Evolutionary conservation across 2,113 vertebrate species (phyloP).

Genomic region (Emydura subglobosa): DNA sequence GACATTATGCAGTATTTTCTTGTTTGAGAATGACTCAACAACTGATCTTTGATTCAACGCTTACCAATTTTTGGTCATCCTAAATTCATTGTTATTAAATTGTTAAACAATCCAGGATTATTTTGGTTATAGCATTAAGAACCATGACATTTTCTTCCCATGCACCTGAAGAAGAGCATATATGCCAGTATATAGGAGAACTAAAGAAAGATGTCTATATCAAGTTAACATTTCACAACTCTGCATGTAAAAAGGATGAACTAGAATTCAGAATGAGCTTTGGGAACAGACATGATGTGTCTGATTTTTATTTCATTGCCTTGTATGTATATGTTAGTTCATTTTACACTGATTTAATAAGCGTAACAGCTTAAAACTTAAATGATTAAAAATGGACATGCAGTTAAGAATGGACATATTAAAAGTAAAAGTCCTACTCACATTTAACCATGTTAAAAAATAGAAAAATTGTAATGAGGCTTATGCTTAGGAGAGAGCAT

Average conservation of each 20-base stretch:
- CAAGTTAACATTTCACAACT: background rate
- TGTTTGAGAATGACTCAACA: background rate
- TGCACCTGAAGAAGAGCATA: background rate
- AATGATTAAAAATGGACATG: slow-evolving; percentile 50
- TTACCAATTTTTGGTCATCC: background rate
- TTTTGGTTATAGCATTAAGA: background rate
- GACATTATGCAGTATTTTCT: background rate
- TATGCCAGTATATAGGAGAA: background rate
- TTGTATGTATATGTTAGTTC: slow-evolving; percentile 27
- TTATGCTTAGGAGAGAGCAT: slow-evolving; percentile 71
- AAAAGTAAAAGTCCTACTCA: slow-evolving; percentile 69
- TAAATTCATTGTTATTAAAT: background rate
- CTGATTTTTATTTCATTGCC: background rate
- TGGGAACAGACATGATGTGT: background rate
- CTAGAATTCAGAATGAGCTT: background rate
- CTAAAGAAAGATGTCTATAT: background rate
- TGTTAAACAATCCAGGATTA: background rate
- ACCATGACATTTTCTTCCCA: background rate
- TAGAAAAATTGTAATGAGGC: slow-evolving; percentile 71
- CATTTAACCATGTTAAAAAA: slow-evolving; percentile 62
- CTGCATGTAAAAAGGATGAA: background rate
- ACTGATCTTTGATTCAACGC: background rate
- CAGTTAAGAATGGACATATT: slow-evolving; percentile 48
- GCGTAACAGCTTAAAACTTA: slow-evolving; percentile 63
- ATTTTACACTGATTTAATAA: slow-evolving; percentile 66